Percentiles rank a stretch among this genome's conserved stretches.
These are phyloP conservation scores for Thelaira solivaga DNA, from an alignment of 2,888 invertebrate species.

Conservation along the genomic window DNA sequence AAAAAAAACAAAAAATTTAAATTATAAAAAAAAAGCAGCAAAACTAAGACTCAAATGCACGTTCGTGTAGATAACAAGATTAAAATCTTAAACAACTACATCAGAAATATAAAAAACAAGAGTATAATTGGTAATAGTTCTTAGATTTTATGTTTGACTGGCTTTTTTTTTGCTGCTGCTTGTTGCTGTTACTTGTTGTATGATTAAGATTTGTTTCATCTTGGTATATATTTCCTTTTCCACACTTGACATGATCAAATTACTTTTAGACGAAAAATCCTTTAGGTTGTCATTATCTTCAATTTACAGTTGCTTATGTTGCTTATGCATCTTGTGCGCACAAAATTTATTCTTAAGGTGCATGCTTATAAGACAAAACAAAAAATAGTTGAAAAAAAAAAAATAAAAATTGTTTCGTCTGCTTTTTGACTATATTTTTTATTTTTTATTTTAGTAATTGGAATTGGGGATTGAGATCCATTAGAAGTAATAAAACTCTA, in stretches of 20 bases:
- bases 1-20: conserved; percentile 12
- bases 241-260: conserved; percentile 62
- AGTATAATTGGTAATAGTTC: conserved; percentile 59
- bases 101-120: conserved; percentile 34
- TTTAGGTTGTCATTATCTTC: conserved; percentile 61
- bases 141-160: conserved; percentile 38
- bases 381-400: too few species aligned
- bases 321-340: background rate
- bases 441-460: conserved; percentile 44
- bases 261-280: conserved; percentile 56
- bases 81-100: conserved; percentile 60
- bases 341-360: background rate
- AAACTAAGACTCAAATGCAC: conserved; percentile 53
- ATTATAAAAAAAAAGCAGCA: background rate
- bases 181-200: conserved; percentile 7
- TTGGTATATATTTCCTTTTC: conserved; percentile 58
- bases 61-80: conserved; percentile 61
- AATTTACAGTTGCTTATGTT: conserved; percentile 54
- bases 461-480: background rate
- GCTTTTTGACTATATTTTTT: background rate
- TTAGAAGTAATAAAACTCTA: conserved; percentile 2
- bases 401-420: background rate
- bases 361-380: background rate
- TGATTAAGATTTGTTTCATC: conserved; percentile 57
- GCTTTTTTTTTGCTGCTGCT: background rate